Base-by-base conservation (phyloP, 2,113 vertebrate genomes). In the Cinclus mexicanus region DNA sequence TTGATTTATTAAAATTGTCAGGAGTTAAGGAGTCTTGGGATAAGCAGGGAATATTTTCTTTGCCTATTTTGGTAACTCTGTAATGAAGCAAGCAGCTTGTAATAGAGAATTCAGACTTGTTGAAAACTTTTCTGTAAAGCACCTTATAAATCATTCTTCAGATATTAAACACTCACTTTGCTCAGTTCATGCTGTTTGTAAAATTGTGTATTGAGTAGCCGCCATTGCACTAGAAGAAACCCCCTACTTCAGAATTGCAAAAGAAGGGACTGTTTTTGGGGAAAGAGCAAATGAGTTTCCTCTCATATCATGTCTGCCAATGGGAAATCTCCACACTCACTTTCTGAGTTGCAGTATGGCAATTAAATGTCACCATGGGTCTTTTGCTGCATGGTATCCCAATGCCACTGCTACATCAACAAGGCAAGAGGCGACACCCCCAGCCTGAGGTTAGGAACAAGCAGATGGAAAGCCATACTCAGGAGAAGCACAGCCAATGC, bases 1-100 rank as follows among this genome's bases (percentile, higher is more conserved):
- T 96, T 98, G 97, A 98, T 98, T 98, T 98, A 97, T 98, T 98
- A 98, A 98, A 98, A 98, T 97, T 98, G 91, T 97, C 94, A 94
- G 87, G 81, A 98, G 89, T 89, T 95, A 96, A 98, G 90, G 96
- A 97, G 95, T 97, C 97, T 97, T 90, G 95, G 97, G 95, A 96
- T 93, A 97, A 97, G 92, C 83, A 92, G 78, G 92, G 97, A 97
- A 97, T 98, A 97, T 97, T 97, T 97, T 91, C 89, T 85, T 96
- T 94, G 87, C 95, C 70, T 97, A 88, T 91, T 97, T 96, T 96
- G 91, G 87, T 92, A 94, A 91, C 63, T 90, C 76, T 61, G 60
- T 94, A 94, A 97, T 92, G 91, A 96, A 94, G 84, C 72, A 94
- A 96, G 93, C 80, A 94, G 91, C 44, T 94, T 97, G 97, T 96